Percentiles rank a stretch among this genome's conserved stretches.
Evolutionary conservation across 2,113 vertebrate species (phyloP).

Genomic region (Osmerus mordax): DNA sequence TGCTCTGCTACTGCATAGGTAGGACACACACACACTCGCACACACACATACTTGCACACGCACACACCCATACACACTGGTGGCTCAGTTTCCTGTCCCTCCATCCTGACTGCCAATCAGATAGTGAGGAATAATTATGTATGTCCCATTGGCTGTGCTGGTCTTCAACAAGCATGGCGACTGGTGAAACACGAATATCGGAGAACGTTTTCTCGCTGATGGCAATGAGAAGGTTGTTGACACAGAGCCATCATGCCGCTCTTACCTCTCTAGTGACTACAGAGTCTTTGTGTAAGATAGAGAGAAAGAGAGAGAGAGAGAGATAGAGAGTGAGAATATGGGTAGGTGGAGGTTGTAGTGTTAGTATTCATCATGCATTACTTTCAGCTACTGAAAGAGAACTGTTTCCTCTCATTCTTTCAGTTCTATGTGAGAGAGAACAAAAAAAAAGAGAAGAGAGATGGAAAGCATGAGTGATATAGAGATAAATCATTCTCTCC

Average conservation of each 20-base stretch:
- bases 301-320: slow-evolving; percentile 15
- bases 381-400: neutral
- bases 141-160: neutral
- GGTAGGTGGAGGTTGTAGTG: neutral
- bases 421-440: neutral
- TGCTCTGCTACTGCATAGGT: slow-evolving; percentile 98
- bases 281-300: neutral
- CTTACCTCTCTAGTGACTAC: neutral
- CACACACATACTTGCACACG: neutral
- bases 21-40: slow-evolving; percentile 40
- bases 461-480: neutral
- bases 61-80: neutral
- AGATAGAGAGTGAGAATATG: slow-evolving; percentile 1
- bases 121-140: neutral
- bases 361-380: neutral
- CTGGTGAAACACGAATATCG: neutral
- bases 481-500: neutral
- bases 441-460: neutral
- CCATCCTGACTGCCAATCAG: neutral
- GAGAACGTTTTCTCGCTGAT: neutral
- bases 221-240: neutral
- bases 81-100: neutral
- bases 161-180: neutral
- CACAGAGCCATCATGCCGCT: neutral
- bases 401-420: neutral